Base-by-base conservation (phyloP, 1,140 invertebrate species). In the Bombus haemorrhoidalis region DNA sequence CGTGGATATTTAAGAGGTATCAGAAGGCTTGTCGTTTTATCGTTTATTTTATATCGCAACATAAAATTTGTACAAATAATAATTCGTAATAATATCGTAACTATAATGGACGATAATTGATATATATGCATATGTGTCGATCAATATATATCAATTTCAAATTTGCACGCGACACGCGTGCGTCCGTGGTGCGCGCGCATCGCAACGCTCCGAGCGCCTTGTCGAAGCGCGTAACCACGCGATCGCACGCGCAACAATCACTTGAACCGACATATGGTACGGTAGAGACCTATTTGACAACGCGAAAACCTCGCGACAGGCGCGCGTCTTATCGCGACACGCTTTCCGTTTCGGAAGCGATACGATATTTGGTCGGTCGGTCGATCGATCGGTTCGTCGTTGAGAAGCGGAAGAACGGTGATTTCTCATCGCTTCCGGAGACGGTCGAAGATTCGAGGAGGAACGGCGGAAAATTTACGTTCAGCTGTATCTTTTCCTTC, bases 1-100 rank as follows among this genome's bases (percentile, higher is more conserved):
- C 0, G 13, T 13, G 69, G 37, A n/a, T 12, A 39, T 37, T 25
- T 62, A 69, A 59, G n/a, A 41, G 22, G 8, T 1, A 15, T 71
- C 28, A 28, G 1, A 32, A 13, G 6, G 5, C 15, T 32, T 91
- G 91, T 92, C 86, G 90, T 88, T 95, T 94, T 92, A 91, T 93
- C 87, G 88, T 94, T 95, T 94, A 94, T 95, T 94, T 94, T 89
- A 94, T 95, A 95, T 95, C 94, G 94, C 93, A 95, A 95, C 94
- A 94, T 94, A 95, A 95, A 95, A 95, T 95, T 95, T 95, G 94
- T 95, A 95, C 94, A 95, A 94, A 94, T 95, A 94, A 94, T 94
- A 94, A 93, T 93, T 88, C 89, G 88, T 87, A 90, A 91, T 93
- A 89, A 91, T 92, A 83, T 89, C 75, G 77, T 91, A 91, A 91